Conservation (phyloP, 2,888 invertebrate genomes). For the Eurytoma californica region DNA sequence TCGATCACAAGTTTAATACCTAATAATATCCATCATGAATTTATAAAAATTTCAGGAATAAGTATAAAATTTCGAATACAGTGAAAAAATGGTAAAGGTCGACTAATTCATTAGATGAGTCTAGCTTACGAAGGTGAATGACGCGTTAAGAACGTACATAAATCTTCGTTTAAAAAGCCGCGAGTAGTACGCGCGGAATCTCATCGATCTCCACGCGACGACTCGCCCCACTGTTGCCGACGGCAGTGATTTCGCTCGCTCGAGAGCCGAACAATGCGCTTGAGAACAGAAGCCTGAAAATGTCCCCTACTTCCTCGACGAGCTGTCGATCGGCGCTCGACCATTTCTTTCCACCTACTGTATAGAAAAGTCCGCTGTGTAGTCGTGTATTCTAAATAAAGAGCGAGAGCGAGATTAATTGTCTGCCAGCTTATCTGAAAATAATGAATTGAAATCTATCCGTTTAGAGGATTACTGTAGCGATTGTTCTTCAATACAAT, state of each 20-base stretch:
- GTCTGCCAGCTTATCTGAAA: no score
- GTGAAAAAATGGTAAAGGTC: neutral
- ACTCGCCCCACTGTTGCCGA: conserved; percentile 25
- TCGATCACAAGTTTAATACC: no score
- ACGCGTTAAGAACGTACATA: conserved; percentile 26
- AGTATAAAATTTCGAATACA: neutral
- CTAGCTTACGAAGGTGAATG: neutral
- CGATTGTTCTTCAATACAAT: neutral
- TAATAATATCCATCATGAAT: no score
- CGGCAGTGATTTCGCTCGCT: conserved; percentile 2
- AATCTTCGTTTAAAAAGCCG: conserved; percentile 45
- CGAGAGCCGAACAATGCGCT: conserved; percentile 19
- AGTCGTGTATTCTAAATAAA: neutral
- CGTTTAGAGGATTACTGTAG: no score
- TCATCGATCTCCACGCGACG: conserved; percentile 41
- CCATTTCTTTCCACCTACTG: neutral
- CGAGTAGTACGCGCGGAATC: conserved; percentile 23
- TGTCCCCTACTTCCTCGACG: neutral
- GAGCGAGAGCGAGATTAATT: neutral
- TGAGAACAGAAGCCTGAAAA: neutral
- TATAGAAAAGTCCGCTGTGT: neutral
- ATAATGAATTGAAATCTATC: no score
- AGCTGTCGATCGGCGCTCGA: neutral
- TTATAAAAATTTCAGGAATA: neutral
- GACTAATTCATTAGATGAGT: conserved; percentile 37